Evolutionary conservation across 2,888 invertebrate species (phyloP), one percentile per base, ranked within the genome.

Genomic region (Caradrina clavipalpis): DNA sequence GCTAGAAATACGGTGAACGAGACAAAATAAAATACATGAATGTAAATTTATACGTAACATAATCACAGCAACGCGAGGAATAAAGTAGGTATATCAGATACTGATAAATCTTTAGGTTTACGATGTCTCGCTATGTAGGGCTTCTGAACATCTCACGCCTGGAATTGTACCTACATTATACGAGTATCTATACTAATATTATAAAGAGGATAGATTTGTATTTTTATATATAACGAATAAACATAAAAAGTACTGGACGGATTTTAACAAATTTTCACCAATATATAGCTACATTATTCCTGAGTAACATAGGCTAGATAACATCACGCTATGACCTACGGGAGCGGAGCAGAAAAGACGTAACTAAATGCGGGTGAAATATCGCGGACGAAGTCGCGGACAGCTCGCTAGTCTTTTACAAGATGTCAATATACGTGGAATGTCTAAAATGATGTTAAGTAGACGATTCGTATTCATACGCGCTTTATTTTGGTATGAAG

Each of bases 401-500:
- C n/a, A n/a, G n/a, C n/a, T n/a, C n/a, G n/a, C n/a, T n/a, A n/a
- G n/a, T n/a, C 65, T 67, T 70, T 67, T 68, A 75, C 67, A 82
- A 80, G 78, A 80, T 73, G 76, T 79, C 79, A 70, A 78, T 78
- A 79, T 73, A 76, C 77, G 77, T 71, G 76, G 67, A 73, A 83
- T 76, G 31, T 73, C 67, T 79, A 75, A 78, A 75, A 73, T 63
- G 35, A 55, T 78, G 82, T 81, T 87, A 91, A 92, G 72, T 75
- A 85, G 84, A 72, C 87, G 57, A 91, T 92, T 91, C 86, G 90
- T 92, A 92, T 92, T 91, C 92, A 88, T 82, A 72, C 80, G 80
- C 70, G 87, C 83, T 87, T 87, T 88, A 88, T 89, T 90, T 89
- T 87, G 79, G 80, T 80, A 82, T 80, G 84, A 87, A 82, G 83